Conservation (phyloP, 2,888 invertebrate genomes). For the Himalopsyche kuldschensis region DNA sequence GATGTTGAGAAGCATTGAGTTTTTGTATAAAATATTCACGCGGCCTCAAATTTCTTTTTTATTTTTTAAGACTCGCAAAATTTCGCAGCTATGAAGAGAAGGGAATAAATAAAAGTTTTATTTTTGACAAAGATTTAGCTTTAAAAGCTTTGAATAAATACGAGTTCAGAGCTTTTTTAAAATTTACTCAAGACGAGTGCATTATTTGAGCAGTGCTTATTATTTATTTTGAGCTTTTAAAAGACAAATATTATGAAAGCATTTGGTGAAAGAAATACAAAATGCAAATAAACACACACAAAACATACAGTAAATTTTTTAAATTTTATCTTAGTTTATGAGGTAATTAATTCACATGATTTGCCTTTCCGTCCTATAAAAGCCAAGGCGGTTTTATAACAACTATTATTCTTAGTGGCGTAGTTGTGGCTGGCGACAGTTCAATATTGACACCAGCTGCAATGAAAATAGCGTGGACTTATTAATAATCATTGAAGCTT, state of each 20-base stretch:
- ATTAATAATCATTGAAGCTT: too few relatives aligned
- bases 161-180: neutral
- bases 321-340: too few relatives aligned
- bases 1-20: neutral
- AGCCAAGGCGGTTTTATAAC: too few relatives aligned
- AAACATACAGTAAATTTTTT: too few relatives aligned
- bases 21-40: constrained; percentile 26
- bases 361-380: too few relatives aligned
- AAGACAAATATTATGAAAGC: neutral
- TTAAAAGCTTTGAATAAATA: constrained; percentile 10
- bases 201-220: neutral
- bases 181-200: neutral
- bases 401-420: too few relatives aligned
- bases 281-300: neutral
- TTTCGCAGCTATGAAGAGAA: neutral
- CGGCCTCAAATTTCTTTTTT: constrained; percentile 1
- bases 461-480: too few relatives aligned
- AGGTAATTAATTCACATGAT: too few relatives aligned
- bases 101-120: constrained; percentile 1
- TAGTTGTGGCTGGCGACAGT: too few relatives aligned
- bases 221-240: neutral
- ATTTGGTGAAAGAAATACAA: neutral
- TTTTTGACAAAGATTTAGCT: neutral
- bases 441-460: too few relatives aligned
- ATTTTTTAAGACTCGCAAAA: neutral